Base-by-base conservation (phyloP, 2,888 invertebrate genomes). In the Adineta ricciae region DNA sequence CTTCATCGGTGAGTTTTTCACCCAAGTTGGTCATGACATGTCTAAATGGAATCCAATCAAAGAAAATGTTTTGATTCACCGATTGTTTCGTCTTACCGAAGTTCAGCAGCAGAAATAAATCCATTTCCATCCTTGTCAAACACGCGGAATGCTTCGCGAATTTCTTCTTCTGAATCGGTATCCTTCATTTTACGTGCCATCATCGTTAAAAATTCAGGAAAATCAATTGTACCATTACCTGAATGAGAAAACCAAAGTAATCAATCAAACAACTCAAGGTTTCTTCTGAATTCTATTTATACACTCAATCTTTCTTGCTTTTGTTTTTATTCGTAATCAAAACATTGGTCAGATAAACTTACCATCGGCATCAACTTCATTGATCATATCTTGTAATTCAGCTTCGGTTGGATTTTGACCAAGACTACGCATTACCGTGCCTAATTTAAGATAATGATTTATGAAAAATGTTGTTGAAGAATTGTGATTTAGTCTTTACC, bases 101-200 rank as follows among this genome's bases (percentile, higher is more conserved):
- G 93, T 92, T 97, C 97, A 88, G 97, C 96, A 89, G 96, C 96
- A 88, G 96, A 96, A 92, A 98, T 97, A 93, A 97, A 97, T 89
- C 98, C 98, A 92, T 98, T 97, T 91, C 97, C 97, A 92, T 98
- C 97, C 84, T 97, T 97, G 93, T 98, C 97, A 92, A 98, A 97
- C 89, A 91, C 97, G 92, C 97, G 94, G 94, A 97, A 96, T 88
- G 97, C 97, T 92, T 98, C 97, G 92, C 97, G 94, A 92, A 98
- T 97, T 92, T 98, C 97, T 92, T 97, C 97, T 93, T 97, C 97
- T 91, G 96, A 90, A 92, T 98, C 98, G 88, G 97, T 97, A 93
- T 98, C 97, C 92, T 98, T 97, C 96, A 98, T 97, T 93, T 98
- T 99, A 91, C 97, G 94, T 90, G 98, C 98, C 98, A 99, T 99